Base-by-base conservation (phyloP, 1,140 invertebrate genomes). In the Drosophila nikananu region DNA sequence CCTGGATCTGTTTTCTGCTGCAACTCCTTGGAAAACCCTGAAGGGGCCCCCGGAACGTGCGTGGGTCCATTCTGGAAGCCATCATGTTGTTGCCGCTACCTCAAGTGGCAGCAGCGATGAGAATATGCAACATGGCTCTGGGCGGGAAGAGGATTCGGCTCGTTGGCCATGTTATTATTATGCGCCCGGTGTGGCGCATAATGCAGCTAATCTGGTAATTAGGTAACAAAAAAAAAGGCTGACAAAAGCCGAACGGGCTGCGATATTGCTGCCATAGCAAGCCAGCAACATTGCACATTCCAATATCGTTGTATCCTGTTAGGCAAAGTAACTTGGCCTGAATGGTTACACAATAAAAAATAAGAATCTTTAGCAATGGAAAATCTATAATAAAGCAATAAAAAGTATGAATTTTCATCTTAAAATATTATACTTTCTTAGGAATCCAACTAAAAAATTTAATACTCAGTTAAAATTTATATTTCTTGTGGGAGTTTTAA, bases 141-240 rank as follows among this genome's bases (percentile, higher is more conserved):
- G 41, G 21, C 5, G 12, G 35, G 30, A 49, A 42, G 39, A 21
- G 62, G 54, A 44, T 65, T 51, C 48, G 51, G 61, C 49, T 81
- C 49, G 55, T 35, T 49, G 54, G 63, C 37, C 32, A 66, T 51
- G 51, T 65, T 76, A 78, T 77, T 73, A 90, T 90, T 89, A 80
- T 86, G 71, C 79, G 78, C 65, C 81, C 81, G 72, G 81, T 73
- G 86, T 89, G 78, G 86, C 86, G 86, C 81, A 86, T 89, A 89
- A 89, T 90, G 86, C 86, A 82, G 86, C 81, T 89, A 82, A 89
- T 89, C 86, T 86, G 64, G 86, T 86, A 89, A 89, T 89, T 89
- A 89, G 86, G 75, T 90, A 82, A 71, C 78, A 79, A 32, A 32
- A 32, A 81, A 71, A 86, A 80, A 81, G 70, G 75, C 81, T 81